Percentiles rank a stretch among this genome's conserved stretches.
Conservation (phyloP, 1,140 invertebrate species). For the Coboldia fuscipes region DNA sequence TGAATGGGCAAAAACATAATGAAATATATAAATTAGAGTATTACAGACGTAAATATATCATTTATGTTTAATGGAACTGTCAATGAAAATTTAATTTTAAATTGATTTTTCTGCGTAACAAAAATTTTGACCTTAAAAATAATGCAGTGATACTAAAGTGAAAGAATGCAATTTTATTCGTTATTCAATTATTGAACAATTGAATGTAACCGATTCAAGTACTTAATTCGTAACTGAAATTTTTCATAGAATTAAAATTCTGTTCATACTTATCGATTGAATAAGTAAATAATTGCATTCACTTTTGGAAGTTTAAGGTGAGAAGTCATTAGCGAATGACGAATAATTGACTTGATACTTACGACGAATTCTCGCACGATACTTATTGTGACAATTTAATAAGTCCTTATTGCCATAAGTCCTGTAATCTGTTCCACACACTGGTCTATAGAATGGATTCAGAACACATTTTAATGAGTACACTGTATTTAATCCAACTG, state of each 20-base stretch:
- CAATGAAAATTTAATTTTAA: too few relatives aligned
- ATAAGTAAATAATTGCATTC: background rate
- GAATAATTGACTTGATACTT: background rate
- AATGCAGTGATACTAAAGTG: too few relatives aligned
- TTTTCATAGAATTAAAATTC: background rate
- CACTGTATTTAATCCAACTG: too few relatives aligned
- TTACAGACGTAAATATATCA: too few relatives aligned
- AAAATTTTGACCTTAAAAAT: too few relatives aligned
- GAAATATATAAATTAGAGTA: too few relatives aligned
- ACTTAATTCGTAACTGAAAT: background rate
- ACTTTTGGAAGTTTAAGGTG: background rate
- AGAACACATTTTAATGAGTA: conserved; percentile 4
- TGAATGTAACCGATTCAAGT: background rate
- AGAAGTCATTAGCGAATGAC: background rate
- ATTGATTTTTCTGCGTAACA: too few relatives aligned
- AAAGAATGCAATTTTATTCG: background rate
- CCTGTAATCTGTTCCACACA: background rate
- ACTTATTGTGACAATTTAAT: conserved; percentile 1
- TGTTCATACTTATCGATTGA: background rate
- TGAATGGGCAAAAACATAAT: too few relatives aligned
- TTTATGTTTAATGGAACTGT: too few relatives aligned
- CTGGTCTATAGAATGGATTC: conserved; percentile 1
- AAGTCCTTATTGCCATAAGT: conserved; percentile 1
- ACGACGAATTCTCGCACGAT: background rate
- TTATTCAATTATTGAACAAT: background rate